A percentile compares a stretch with the other conserved stretches of the same genome.
These are phyloP conservation scores for Sitta carolinensis DNA, from an alignment of 2,797 vertebrate genomes.

Conservation along the genomic window DNA sequence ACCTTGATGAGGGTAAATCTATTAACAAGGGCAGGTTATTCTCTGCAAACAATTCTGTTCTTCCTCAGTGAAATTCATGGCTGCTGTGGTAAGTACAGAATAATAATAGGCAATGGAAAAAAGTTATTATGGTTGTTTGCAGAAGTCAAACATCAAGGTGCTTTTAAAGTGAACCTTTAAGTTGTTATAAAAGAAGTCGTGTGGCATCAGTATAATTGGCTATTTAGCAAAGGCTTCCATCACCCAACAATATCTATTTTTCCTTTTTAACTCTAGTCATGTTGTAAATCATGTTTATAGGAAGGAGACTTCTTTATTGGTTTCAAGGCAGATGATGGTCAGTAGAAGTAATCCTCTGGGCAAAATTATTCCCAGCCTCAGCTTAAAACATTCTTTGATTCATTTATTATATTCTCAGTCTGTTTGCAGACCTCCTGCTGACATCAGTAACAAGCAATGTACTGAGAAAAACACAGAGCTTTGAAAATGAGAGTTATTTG, in stretches of 20 bases:
- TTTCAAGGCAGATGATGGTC: slow-evolving; percentile 20
- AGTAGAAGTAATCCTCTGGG: slow-evolving; percentile 42
- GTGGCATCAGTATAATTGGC: not conserved
- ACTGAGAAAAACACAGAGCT: slow-evolving; percentile 17
- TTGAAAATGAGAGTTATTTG: slow-evolving; percentile 44
- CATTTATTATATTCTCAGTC: slow-evolving; percentile 34
- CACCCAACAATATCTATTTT: not conserved
- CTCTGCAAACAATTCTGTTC: not conserved
- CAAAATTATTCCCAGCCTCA: slow-evolving; percentile 21
- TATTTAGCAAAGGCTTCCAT: slow-evolving; percentile 3
- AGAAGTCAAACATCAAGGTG: slow-evolving; percentile 30
- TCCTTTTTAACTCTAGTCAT: not conserved
- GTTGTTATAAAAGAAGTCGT: not conserved
- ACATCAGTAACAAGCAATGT: slow-evolving; percentile 1
- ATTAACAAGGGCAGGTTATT: slow-evolving; percentile 2
- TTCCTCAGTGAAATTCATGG: slow-evolving; percentile 43
- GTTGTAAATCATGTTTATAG: slow-evolving; percentile 44
- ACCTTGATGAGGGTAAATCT: not conserved
- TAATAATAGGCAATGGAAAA: not conserved
- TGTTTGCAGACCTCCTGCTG: not conserved
- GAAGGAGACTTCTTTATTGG: slow-evolving; percentile 42
- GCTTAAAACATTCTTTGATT: slow-evolving; percentile 33
- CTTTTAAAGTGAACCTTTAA: slow-evolving; percentile 31
- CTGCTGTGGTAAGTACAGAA: not conserved
- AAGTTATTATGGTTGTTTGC: slow-evolving; percentile 32